Base-by-base conservation (phyloP, 2,888 invertebrate genomes). In the Resseliella maxima region DNA sequence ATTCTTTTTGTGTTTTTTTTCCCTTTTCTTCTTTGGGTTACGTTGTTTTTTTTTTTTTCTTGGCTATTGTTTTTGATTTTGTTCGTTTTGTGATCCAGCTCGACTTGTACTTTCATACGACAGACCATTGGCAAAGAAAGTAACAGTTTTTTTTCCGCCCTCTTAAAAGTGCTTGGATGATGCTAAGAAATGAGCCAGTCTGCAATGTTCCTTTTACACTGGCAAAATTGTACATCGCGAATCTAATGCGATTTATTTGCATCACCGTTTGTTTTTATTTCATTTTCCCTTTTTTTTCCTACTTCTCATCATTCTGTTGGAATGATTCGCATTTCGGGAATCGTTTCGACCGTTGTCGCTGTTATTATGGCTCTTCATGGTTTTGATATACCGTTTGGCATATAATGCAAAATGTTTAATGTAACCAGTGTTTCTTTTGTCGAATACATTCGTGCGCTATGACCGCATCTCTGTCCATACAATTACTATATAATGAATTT, bases 351-450 rank as follows among this genome's bases (percentile, higher is more conserved):
- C 24, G 59, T 59, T n/a, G 59, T 59, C 10, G 59, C 10, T 59
- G 24, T 59, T 59, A 10, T 24, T 59, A 59, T 59, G 1, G 24
- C 59, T 59, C 24, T n/a, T 6, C 5, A 24, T n/a, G n/a, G 24
- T 5, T n/a, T 59, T 59, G 59, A 59, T 59, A 59, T 59, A 59
- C 59, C n/a, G 24, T 24, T 24, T 59, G 59, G 59, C n/a, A 24
- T n/a, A n/a, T 59, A 24, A 59, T 59, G 59, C 5, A 24, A 59
- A 59, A 59, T 59, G 24, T 59, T n/a, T n/a, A 59, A 59, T 59
- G 59, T 59, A 59, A 2, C 59, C 24, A 59, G n/a, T n/a, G n/a
- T 59, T 59, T 59, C 59, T 59, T 21, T 21, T 21, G 10, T 59
- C 10, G 59, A 59, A 59, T 59, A 10, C 24, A 50, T 18, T 18